A percentile compares a stretch with the other conserved stretches of the same genome.
Conservation (phyloP, 2,797 vertebrate genomes). For the Sebastes diploproa region DNA sequence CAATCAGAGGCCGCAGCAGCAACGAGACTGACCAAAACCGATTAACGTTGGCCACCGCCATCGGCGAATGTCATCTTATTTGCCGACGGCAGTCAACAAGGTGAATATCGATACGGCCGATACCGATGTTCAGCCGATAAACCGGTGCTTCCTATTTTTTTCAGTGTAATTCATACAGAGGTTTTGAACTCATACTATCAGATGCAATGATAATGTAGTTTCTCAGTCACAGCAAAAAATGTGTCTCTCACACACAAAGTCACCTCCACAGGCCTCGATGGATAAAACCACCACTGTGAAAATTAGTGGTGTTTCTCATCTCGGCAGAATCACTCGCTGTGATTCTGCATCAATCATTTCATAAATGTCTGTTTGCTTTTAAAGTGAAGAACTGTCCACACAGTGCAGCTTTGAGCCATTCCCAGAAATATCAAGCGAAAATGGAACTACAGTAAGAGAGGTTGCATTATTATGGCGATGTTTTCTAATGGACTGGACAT, state of each 20-base stretch:
- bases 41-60: no score
- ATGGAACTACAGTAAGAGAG: background rate
- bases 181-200: background rate
- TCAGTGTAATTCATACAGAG: background rate
- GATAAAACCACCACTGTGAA: background rate
- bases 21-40: no score
- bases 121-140: no score
- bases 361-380: slow-evolving; percentile 5
- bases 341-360: background rate
- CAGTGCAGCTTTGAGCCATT: background rate
- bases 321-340: background rate
- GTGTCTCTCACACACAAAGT: background rate
- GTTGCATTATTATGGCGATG: background rate
- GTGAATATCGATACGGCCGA: no score
- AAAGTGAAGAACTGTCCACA: background rate
- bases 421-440: background rate
- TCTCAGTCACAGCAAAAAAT: background rate
- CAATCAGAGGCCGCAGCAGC: no score
- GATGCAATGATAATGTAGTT: background rate
- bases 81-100: no score
- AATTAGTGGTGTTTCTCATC: background rate
- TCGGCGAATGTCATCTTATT: no score
- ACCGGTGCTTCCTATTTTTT: no score
- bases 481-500: background rate
- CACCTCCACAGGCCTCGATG: background rate